Conservation (phyloP, 2,888 invertebrate species). For the Lasioglossum malachurum region DNA sequence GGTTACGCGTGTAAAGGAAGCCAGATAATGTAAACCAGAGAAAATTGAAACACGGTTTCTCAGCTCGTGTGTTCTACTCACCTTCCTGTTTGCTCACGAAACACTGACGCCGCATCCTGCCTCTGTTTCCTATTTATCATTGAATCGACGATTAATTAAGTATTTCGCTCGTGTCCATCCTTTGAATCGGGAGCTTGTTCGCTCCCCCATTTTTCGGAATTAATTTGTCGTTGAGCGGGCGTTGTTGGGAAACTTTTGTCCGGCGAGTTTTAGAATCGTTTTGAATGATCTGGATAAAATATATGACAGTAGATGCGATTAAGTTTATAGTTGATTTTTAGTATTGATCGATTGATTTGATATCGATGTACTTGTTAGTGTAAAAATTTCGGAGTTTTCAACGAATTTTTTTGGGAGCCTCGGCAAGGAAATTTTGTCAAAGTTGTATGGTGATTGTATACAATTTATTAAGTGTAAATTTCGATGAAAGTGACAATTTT, state of each 20-base stretch:
- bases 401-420: background rate
- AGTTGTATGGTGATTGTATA: background rate
- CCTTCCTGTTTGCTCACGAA: conserved; percentile 29
- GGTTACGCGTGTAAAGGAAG: conserved; percentile 24
- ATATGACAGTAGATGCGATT: background rate
- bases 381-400: background rate
- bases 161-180: conserved; percentile 74
- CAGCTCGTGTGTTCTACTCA: conserved; percentile 35
- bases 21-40: conserved; percentile 15
- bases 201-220: conserved; percentile 55
- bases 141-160: conserved; percentile 67
- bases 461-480: background rate
- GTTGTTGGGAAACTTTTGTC: conserved; percentile 59
- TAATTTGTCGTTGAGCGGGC: conserved; percentile 31
- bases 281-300: background rate
- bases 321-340: background rate
- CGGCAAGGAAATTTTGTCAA: background rate
- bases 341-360: background rate
- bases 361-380: background rate
- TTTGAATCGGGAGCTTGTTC: conserved; percentile 41
- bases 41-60: conserved; percentile 29
- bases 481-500: conserved; percentile 59
- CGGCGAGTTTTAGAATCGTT: background rate
- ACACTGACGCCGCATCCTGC: conserved; percentile 41
- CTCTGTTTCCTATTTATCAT: conserved; percentile 72